Evolutionary conservation across 1,140 invertebrate species (phyloP), one percentile per base, ranked within the genome.

Genomic region (Drosophila carrolli): DNA sequence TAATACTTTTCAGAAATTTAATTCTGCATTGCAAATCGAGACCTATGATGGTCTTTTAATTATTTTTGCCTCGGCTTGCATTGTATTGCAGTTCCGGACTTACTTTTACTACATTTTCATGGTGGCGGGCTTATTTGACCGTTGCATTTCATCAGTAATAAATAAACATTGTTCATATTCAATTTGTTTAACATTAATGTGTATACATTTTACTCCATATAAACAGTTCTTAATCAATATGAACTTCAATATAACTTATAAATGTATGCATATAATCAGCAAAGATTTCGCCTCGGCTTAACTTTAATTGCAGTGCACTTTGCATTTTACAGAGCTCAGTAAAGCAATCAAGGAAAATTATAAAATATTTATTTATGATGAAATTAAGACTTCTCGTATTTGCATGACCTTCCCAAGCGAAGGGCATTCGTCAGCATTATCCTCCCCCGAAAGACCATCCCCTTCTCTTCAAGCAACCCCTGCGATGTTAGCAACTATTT

Each of bases 401-500:
- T 37, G 3, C 8, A 32, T 37, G 32, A 53, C 50, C 32, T 53
- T 53, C 4, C 5, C 11, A 6, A 40, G 0, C 50, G n/a, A 37
- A 53, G 50, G 50, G 32, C 50, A 37, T 53, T 37, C 14, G 29
- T 19, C 50, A 37, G 48, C 13, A 16, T 10, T 32, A 11, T 50
- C 5, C 9, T 10, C 32, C 14, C 14, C 6, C 2, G 1, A 10
- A 51, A 51, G 19, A 37, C n/a, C 29, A 55, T 1, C 53, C 13
- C 4, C 16, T 10, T 10, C 14, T 35, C 35, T 5, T 3, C 46
- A 1, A 11, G 16, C 6, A 2, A 5, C 19, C 37, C 51, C 35
- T 29, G 59, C 9, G 59, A 59, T 63, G 53, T 59, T 71, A 35
- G 47, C 41, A 76, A 76, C 73, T 76, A 76, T 76, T 76, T 76